These are phyloP conservation scores for Thrips palmi DNA, from an alignment of 1,140 invertebrate species.

Conservation along the genomic window DNA sequence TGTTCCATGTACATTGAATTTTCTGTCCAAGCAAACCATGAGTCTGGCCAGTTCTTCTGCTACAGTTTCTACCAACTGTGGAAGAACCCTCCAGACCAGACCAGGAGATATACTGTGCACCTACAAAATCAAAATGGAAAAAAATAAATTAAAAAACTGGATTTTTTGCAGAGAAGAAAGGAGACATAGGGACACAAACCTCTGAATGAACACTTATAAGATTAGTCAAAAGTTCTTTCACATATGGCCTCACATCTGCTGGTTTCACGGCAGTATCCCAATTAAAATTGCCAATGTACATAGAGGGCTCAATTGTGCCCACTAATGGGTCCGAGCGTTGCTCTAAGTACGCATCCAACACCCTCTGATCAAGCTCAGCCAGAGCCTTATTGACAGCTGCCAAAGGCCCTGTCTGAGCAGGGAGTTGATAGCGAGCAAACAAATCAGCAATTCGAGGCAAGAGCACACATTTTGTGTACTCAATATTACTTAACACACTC, in stretches of 20 bases:
- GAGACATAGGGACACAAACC: conserved; percentile 32
- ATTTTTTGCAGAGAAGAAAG: neutral
- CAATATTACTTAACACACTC: conserved; percentile 77
- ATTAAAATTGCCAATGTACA: conserved; percentile 79
- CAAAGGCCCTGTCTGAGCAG: conserved; percentile 41
- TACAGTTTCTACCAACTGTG: conserved; percentile 74
- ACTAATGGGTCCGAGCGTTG: conserved; percentile 83
- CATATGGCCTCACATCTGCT: conserved; percentile 66
- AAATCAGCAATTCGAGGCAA: conserved; percentile 45
- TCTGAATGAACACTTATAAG: conserved; percentile 84
- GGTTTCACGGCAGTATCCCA: conserved; percentile 60
- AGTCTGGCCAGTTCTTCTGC: conserved; percentile 77
- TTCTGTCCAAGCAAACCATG: conserved; percentile 51
- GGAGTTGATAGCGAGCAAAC: conserved; percentile 47
- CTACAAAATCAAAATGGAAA: conserved; percentile 23
- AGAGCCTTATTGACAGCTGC: conserved; percentile 34
- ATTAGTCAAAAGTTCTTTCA: conserved; percentile 83
- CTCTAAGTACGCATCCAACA: conserved; percentile 72
- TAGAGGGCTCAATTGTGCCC: conserved; percentile 84
- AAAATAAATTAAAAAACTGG: neutral
- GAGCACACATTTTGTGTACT: conserved; percentile 55
- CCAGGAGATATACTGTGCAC: conserved; percentile 63
- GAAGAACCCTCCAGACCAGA: conserved; percentile 53
- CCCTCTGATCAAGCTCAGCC: conserved; percentile 42
- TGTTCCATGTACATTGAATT: conserved; percentile 43